Evolutionary conservation across 2,113 vertebrate genomes (phyloP).

Genomic region (Passer montanus): DNA sequence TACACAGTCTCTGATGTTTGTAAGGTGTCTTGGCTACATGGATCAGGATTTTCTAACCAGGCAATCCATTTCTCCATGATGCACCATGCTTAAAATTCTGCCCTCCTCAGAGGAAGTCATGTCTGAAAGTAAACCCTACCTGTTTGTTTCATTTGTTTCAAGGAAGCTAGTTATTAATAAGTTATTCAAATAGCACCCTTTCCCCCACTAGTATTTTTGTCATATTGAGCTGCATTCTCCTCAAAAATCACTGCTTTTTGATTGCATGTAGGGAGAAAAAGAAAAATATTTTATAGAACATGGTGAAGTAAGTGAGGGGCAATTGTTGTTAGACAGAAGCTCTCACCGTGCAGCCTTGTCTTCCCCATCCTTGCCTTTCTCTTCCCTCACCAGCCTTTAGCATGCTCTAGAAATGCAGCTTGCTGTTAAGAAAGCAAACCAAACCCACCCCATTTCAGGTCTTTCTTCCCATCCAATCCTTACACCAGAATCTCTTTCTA

Average conservation of each 20-base stretch:
- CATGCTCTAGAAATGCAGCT: neutral
- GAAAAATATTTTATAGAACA: neutral
- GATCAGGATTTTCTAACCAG: neutral
- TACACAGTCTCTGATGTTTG: neutral
- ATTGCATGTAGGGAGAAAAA: neutral
- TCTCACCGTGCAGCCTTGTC: neutral
- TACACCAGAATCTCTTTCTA: neutral
- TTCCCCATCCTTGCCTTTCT: neutral
- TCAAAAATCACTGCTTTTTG: neutral
- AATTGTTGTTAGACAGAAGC: neutral
- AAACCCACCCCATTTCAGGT: neutral
- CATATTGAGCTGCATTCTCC: neutral
- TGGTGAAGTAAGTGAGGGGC: neutral
- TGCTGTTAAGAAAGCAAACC: neutral
- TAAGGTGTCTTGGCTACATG: neutral
- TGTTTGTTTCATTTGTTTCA: neutral
- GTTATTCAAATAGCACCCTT: neutral
- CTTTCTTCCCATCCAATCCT: neutral
- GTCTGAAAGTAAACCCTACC: neutral
- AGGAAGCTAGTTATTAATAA: neutral
- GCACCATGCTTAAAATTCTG: neutral
- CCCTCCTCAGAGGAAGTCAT: neutral
- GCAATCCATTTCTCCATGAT: neutral
- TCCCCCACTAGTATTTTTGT: neutral
- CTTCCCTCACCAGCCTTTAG: neutral